Conservation (phyloP, 1,140 invertebrate species). For the Drosophila sproati region DNA sequence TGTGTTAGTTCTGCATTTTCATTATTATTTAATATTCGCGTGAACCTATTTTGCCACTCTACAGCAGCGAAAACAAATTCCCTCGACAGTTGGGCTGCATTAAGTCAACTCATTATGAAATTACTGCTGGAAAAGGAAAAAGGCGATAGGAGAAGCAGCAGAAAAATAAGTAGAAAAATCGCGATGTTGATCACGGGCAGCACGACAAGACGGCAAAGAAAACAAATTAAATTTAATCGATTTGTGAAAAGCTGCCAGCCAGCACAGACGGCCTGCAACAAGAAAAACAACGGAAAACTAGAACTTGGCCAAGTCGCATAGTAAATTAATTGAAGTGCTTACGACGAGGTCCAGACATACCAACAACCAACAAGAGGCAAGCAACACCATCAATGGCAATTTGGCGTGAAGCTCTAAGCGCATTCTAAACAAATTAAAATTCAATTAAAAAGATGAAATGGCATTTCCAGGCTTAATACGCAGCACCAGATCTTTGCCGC, state of each 20-base stretch:
- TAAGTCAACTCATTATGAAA: slow-evolving; percentile 82
- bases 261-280: slow-evolving; percentile 26
- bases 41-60: slow-evolving; percentile 52
- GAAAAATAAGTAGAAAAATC: slow-evolving; percentile 39
- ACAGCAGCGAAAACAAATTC: slow-evolving; percentile 34
- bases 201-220: slow-evolving; percentile 64
- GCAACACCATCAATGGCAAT: slow-evolving; percentile 43
- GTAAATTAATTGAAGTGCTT: slow-evolving; percentile 53
- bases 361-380: slow-evolving; percentile 6
- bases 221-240: slow-evolving; percentile 84
- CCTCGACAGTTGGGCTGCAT: slow-evolving; percentile 58
- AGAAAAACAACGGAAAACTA: slow-evolving; percentile 31
- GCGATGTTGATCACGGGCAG: slow-evolving; percentile 50
- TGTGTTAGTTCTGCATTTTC: slow-evolving; percentile 51
- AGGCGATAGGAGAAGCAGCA: slow-evolving; percentile 1
- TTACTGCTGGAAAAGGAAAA: slow-evolving; percentile 59
- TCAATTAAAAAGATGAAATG: slow-evolving; percentile 84
- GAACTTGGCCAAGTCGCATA: slow-evolving; percentile 41
- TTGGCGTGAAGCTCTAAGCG: slow-evolving; percentile 67
- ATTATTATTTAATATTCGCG: slow-evolving; percentile 57
- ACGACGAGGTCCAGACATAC: slow-evolving; percentile 22
- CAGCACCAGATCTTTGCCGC: slow-evolving; percentile 16
- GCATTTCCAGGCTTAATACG: slow-evolving; percentile 69
- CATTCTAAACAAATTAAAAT: slow-evolving; percentile 84
- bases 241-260: slow-evolving; percentile 74